Evolutionary conservation across 2,113 vertebrate species (phyloP).

Genomic region (Odontophorus gujanensis): DNA sequence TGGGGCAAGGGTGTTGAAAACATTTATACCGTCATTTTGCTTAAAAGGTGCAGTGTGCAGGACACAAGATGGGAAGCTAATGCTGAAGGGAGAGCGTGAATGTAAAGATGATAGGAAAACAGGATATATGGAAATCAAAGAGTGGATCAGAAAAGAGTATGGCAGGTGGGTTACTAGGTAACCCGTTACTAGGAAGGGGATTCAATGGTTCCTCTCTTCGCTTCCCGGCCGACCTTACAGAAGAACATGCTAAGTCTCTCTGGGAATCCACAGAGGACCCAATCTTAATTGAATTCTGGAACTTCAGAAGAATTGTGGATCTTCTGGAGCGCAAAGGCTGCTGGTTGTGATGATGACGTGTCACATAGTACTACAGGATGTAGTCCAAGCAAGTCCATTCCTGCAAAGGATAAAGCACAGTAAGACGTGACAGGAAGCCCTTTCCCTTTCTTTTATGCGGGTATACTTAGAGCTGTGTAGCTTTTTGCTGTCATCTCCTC

Average conservation of each 20-base stretch:
- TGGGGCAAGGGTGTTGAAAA: not conserved
- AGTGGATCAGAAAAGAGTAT: not conserved
- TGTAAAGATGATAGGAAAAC: not conserved
- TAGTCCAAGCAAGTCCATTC: not conserved
- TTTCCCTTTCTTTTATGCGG: not conserved
- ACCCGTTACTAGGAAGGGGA: too few relatives aligned
- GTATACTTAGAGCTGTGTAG: not conserved
- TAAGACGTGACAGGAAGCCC: not conserved
- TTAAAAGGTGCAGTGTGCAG: not conserved
- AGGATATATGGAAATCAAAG: not conserved
- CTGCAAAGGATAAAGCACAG: not conserved
- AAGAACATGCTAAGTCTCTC: not conserved
- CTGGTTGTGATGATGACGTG: fast-evolving
- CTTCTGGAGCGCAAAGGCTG: not conserved
- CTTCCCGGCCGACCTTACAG: not conserved
- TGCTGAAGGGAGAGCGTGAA: not conserved
- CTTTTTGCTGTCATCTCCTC: not conserved
- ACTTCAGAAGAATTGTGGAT: not conserved
- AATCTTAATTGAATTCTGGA: not conserved
- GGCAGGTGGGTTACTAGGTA: not conserved
- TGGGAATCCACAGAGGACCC: not conserved
- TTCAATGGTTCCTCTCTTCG: not conserved
- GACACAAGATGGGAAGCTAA: not conserved
- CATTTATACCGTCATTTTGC: not conserved
- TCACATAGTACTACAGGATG: not conserved